A percentile compares a stretch with the other conserved stretches of the same genome.
These are phyloP conservation scores for Kryptolebias marmoratus DNA, from an alignment of 2,113 vertebrate genomes.

Conservation along the genomic window DNA sequence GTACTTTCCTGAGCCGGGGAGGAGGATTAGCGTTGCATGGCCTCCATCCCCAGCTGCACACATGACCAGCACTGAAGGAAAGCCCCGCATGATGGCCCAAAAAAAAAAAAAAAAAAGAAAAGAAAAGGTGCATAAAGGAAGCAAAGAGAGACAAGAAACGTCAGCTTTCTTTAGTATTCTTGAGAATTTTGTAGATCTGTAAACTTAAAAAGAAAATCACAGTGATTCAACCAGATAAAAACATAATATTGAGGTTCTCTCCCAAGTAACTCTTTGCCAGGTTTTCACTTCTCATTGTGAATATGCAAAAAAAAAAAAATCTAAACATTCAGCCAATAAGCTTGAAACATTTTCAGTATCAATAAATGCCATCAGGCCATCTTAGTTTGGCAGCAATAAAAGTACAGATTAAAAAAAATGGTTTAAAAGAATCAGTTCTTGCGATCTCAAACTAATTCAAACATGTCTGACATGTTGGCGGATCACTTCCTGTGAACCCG, in stretches of 20 bases:
- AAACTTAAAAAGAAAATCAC: too few species aligned
- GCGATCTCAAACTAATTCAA: neutral
- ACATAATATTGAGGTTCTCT: conserved; percentile 19
- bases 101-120: conserved; percentile 53
- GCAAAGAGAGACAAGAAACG: conserved; percentile 52
- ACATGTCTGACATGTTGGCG: conserved; percentile 2
- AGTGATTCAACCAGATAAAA: neutral
- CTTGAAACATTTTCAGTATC: neutral
- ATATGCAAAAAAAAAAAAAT: neutral
- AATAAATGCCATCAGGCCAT: neutral
- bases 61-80: conserved; percentile 78
- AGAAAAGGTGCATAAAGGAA: conserved; percentile 56
- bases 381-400: neutral
- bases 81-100: conserved; percentile 73
- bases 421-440: neutral
- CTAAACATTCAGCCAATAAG: neutral
- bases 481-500: neutral
- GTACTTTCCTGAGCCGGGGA: conserved; percentile 79
- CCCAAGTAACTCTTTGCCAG: conserved; percentile 17
- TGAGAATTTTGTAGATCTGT: too few species aligned
- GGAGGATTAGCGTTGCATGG: conserved; percentile 80
- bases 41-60: conserved; percentile 81
- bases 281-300: neutral
- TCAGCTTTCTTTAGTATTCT: conserved; percentile 54
- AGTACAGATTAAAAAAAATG: neutral